These are phyloP conservation scores for Brachypteracias leptosomus DNA, from an alignment of 2,113 vertebrate species.

Conservation along the genomic window DNA sequence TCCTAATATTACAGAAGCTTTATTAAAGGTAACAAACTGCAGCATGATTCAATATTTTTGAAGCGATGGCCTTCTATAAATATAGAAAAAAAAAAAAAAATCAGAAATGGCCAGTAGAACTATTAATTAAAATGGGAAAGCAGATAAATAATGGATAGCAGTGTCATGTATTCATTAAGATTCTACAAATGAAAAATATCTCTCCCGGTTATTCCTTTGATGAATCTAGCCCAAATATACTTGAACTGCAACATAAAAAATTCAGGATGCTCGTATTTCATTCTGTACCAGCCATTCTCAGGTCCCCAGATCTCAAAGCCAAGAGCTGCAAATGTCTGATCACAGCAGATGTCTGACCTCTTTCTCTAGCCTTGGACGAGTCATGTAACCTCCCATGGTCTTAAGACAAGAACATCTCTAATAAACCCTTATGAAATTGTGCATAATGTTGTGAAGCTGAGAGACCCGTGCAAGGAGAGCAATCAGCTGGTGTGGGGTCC, in stretches of 20 bases:
- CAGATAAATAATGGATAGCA: conserved; percentile 49
- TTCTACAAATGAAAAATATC: conserved; percentile 63
- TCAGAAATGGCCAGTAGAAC: conserved; percentile 4
- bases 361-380: not conserved
- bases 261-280: conserved; percentile 55
- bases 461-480: not conserved
- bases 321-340: not conserved
- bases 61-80: conserved; percentile 30
- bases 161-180: conserved; percentile 53
- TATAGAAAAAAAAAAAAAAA: not conserved
- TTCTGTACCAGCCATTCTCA: not conserved
- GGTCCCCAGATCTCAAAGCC: conserved; percentile 17
- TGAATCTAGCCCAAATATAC: conserved; percentile 63
- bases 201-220: conserved; percentile 61
- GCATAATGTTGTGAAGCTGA: not conserved
- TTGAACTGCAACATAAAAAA: conserved; percentile 64
- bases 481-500: not conserved
- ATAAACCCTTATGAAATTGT: not conserved
- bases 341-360: not conserved
- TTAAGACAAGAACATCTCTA: not conserved
- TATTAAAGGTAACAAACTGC: not conserved
- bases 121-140: conserved; percentile 54
- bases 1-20: not conserved
- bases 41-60: not conserved
- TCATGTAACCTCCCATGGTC: not conserved